Base-by-base conservation (phyloP, 2,113 vertebrate species). In the Megaptera novaeangliae region DNA sequence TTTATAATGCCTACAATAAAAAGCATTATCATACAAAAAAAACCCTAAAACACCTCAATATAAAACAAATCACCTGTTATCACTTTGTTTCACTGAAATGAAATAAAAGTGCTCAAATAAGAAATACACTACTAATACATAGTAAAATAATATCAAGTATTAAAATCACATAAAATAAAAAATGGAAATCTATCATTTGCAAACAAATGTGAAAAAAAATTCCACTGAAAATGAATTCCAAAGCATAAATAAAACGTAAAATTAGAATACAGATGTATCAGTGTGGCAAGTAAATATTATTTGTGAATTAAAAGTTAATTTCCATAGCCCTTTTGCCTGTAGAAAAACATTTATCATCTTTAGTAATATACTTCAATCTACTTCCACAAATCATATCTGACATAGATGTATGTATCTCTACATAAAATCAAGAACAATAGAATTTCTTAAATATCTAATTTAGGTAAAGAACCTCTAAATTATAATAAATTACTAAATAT, bases 111-210 rank as follows among this genome's bases (percentile, higher is more conserved):
- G 17, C 41, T 95, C 57, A 39, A 87, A 92, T 92, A 92, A 91
- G 2, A 27, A 91, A 82, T 10, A 25, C n/a, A 69, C 41, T 88
- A 78, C 63, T 95, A 93, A 78, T 36, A 87, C 15, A 80, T 15
- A 96, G 39, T 88, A 94, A 97, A 93, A 96, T 87, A 90, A 78
- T 69, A 94, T 17, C 78, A 97, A 46, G 86, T 91, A 91, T 82
- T 91, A 86, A 95, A 91, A 88, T 97, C 49, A 92, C 34, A 49
- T 95, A 71, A 74, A 83, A 55, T 57, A 7, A 77, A 89, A 96
- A 95, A 91, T 57, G 36, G 31, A 85, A 97, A 96, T 82, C 27
- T 88, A 75, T 69, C 39, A 91, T 94, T 94, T 97, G 55, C 88
- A 95, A 94, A 92, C 34, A 88, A 95, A 94, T 39, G 12, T 69